Conservation (phyloP, 1,140 invertebrate species). For the Dolichoris vasculosae region DNA sequence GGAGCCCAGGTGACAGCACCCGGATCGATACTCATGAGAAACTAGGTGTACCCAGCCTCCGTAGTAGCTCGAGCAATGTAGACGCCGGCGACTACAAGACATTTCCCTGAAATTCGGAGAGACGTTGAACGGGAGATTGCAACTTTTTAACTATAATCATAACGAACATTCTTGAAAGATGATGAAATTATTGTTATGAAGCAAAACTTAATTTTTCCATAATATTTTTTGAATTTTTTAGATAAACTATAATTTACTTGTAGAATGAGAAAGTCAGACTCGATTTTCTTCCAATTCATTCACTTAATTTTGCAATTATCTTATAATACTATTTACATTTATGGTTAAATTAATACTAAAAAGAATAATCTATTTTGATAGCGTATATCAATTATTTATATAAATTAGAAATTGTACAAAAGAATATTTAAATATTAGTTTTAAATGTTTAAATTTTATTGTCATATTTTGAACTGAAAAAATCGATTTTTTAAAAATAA, state of each 20-base stretch:
- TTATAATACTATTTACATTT: neutral
- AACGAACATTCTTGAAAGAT: neutral
- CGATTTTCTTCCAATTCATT: no score
- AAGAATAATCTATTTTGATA: neutral
- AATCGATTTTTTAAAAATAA: no score
- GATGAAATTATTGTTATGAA: neutral
- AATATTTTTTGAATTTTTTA: no score
- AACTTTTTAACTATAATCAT: neutral
- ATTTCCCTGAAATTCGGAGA: no score
- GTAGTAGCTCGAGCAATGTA: no score
- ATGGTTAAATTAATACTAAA: neutral
- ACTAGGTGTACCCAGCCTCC: neutral
- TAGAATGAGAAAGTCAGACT: no score
- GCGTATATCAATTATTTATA: neutral
- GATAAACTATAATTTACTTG: no score
- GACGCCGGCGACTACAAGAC: neutral
- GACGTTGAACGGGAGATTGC: neutral
- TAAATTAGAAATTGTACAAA: neutral
- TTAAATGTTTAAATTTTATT: no score
- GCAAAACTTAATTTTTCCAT: no score
- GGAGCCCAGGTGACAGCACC: conserved; percentile 27
- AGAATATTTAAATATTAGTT: neutral
- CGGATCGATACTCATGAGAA: conserved; percentile 25
- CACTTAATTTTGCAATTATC: neutral
- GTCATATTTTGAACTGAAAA: no score